Evolutionary conservation across 1,140 invertebrate species (phyloP).

Genomic region (Melitaea cinxia): DNA sequence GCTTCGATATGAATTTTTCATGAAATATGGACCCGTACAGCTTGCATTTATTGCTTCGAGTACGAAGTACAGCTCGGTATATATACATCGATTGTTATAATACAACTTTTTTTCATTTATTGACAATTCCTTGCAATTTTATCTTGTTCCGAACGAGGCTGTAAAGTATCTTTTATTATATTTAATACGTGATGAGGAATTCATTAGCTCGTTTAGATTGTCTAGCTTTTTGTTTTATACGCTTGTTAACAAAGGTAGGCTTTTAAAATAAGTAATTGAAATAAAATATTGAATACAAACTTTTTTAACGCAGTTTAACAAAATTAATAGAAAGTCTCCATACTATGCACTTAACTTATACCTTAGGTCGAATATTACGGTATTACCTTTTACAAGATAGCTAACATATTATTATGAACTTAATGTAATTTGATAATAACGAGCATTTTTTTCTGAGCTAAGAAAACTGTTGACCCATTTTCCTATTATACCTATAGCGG

Average conservation of each 20-base stretch:
- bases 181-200: slow-evolving; percentile 53
- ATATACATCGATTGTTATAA: slow-evolving; percentile 55
- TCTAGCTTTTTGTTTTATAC: neutral
- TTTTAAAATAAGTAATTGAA: neutral
- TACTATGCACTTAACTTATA: slow-evolving; percentile 4
- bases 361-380: neutral
- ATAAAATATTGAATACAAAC: neutral
- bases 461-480: slow-evolving; percentile 61
- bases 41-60: slow-evolving; percentile 53
- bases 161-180: slow-evolving; percentile 57
- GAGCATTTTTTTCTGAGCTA: slow-evolving; percentile 37
- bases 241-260: too few species aligned
- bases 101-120: slow-evolving; percentile 56
- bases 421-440: slow-evolving; percentile 36
- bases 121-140: slow-evolving; percentile 55
- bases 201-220: slow-evolving; percentile 42
- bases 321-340: neutral
- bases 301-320: neutral
- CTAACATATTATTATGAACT: slow-evolving; percentile 16
- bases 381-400: neutral
- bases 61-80: slow-evolving; percentile 51
- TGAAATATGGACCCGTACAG: slow-evolving; percentile 70
- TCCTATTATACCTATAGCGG: slow-evolving; percentile 44
- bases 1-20: slow-evolving; percentile 78
- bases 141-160: slow-evolving; percentile 57